Percentiles rank a stretch among this genome's conserved stretches.
phyloP scores from a whole-genome alignment of 37 sponge, comb jelly and placozoan species.

The Cliona cf. orientalis region DNA sequence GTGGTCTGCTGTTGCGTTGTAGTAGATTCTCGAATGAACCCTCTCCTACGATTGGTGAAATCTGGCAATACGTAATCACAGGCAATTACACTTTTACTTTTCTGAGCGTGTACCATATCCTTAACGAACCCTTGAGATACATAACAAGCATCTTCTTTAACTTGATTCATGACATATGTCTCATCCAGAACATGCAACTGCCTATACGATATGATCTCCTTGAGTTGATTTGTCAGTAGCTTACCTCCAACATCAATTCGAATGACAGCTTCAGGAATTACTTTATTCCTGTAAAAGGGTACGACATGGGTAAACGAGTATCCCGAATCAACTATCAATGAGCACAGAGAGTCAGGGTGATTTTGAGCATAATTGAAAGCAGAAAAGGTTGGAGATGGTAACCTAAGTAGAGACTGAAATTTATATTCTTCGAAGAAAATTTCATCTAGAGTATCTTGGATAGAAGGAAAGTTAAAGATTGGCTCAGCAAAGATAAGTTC shows the following conservation, averaged over 20 bases:
- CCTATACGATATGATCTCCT: constrained; percentile 94
- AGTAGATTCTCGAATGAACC: constrained; percentile 50
- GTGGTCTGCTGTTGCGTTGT: background rate
- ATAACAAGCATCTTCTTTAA: constrained; percentile 96
- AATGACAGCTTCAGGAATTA: constrained; percentile 56
- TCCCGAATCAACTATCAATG: constrained; percentile 89
- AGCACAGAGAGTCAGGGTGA: constrained; percentile 50
- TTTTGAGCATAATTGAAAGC: constrained; percentile 54
- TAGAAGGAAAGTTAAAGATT: constrained; percentile 90
- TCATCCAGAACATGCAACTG: constrained; percentile 98
- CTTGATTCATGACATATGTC: constrained; percentile 96
- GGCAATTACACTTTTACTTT: constrained; percentile 47
- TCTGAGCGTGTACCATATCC: constrained; percentile 83
- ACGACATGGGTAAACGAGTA: constrained; percentile 97
- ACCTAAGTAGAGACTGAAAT: constrained; percentile 76
- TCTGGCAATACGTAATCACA: constrained; percentile 95
- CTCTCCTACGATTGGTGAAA: constrained; percentile 70
- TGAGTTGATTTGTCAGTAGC: constrained; percentile 92
- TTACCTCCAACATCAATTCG: constrained; percentile 98
- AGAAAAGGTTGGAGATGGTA: constrained; percentile 70
- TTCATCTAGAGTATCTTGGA: constrained; percentile 88
- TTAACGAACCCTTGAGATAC: constrained; percentile 76
- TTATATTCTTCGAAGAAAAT: constrained; percentile 94
- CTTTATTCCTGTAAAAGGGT: constrained; percentile 73
- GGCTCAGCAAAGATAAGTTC: constrained; percentile 91